These are phyloP conservation scores for fruit fly (Drosophila melanogaster) DNA, from an alignment of 1,140 invertebrate species.

Conservation along the genomic window Release_6_plus_ISO1_MT NT_033777.3:13875001-13875500, in stretches of 20 bases:
- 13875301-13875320: conserved; percentile 10
- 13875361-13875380: conserved; percentile 82
- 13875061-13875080: conserved; percentile 63
- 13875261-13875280: conserved; percentile 30
- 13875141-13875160: conserved; percentile 53
- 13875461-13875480: conserved; percentile 23
- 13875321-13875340: conserved; percentile 27
- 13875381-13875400: conserved; percentile 84
- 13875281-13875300: neutral
- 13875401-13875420: conserved; percentile 84
- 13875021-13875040: conserved; percentile 56
- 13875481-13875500: neutral
- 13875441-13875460: conserved; percentile 76
- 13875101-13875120: conserved; percentile 24
- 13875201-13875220: conserved; percentile 62
- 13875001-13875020: conserved; percentile 35
- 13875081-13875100: conserved; percentile 36
- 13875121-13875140: conserved; percentile 44
- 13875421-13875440: conserved; percentile 84
- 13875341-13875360: conserved; percentile 44
- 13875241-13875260: conserved; percentile 53
- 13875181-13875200: conserved; percentile 58
- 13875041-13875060: conserved; percentile 48
- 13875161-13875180: conserved; percentile 49
- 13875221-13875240: conserved; percentile 47